Percentiles rank a stretch among this genome's conserved stretches.
These are phyloP conservation scores for Eufriesea mexicana DNA, from an alignment of 1,140 invertebrate genomes.

Conservation along the genomic window DNA sequence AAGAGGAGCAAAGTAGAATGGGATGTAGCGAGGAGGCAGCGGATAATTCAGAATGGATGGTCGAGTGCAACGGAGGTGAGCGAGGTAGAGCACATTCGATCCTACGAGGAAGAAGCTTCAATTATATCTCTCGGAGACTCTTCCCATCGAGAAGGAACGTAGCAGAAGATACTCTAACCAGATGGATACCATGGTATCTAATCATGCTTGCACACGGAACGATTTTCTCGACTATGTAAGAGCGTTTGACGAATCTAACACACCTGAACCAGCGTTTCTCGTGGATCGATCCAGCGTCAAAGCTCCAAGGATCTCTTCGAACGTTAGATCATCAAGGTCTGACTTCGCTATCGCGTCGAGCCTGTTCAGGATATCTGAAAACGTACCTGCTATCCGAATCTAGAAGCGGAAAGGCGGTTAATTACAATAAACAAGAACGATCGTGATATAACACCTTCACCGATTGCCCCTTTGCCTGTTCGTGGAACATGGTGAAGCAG, in stretches of 20 bases:
- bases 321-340: background rate
- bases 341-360: background rate
- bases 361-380: background rate
- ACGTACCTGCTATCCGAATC: conserved; percentile 27
- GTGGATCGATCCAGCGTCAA: background rate
- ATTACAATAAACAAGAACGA: conserved; percentile 61
- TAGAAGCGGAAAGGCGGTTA: conserved; percentile 52
- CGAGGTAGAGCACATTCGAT: background rate
- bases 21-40: background rate
- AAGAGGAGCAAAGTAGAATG: conserved; percentile 40
- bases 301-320: conserved; percentile 8
- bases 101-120: background rate
- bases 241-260: background rate
- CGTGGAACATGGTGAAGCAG: conserved; percentile 36
- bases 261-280: background rate
- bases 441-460: conserved; percentile 63
- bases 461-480: conserved; percentile 49
- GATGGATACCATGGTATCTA: background rate
- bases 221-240: background rate
- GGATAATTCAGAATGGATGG: conserved; percentile 18
- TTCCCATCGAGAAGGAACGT: background rate
- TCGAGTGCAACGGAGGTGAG: no score
- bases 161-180: no score
- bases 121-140: background rate
- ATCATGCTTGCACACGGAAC: no score